Evolutionary conservation across 2,797 vertebrate genomes (phyloP), one percentile per base, ranked within the genome.

Genomic region (Dromococcyx pavoninus): DNA sequence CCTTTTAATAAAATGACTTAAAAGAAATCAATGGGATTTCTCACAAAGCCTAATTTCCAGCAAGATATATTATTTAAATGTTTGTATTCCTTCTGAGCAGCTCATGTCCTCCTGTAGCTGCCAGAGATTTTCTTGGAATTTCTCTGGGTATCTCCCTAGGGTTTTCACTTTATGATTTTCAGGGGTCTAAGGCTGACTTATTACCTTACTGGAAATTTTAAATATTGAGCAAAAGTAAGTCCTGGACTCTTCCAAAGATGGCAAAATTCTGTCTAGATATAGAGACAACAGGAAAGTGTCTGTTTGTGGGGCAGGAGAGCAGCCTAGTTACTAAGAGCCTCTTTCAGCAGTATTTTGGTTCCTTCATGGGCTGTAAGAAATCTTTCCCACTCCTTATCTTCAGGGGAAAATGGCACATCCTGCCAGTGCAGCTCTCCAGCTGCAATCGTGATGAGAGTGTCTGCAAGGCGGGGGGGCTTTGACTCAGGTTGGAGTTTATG

Each of bases 1-100:
- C 85, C 82, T 96, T 95, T 97, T 94, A 96, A 94, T 96, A 91
- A 94, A 93, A 87, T 88, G 69, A 92, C 79, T 96, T 94, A 70
- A 95, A 97, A 94, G 82, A 56, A 94, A 94, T 94, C 86, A 87
- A 94, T 91, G 88, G 74, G 64, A 77, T 95, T 86, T 75, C 85
- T 95, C 77, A 88, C 86, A 86, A 88, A 95, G 90, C 65, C 48
- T 92, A 50, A 92, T 96, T 97, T 97, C 79, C 86, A 94, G 64
- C 74, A 58, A 86, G 81, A 94, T 92, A 93, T 33, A 44, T 83
- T 79, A 62, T 97, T 83, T 90, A 93, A 96, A 77, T 91, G 66
- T 96, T 95, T 92, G 50, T 93, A 88, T 86, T 96, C 60, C 76
- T 95, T 65, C 81, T 43, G 82, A 88, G 72, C 62, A 79, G 85